Evolutionary conservation across 2,113 vertebrate species (phyloP).

Genomic region (Melospiza melodia): DNA sequence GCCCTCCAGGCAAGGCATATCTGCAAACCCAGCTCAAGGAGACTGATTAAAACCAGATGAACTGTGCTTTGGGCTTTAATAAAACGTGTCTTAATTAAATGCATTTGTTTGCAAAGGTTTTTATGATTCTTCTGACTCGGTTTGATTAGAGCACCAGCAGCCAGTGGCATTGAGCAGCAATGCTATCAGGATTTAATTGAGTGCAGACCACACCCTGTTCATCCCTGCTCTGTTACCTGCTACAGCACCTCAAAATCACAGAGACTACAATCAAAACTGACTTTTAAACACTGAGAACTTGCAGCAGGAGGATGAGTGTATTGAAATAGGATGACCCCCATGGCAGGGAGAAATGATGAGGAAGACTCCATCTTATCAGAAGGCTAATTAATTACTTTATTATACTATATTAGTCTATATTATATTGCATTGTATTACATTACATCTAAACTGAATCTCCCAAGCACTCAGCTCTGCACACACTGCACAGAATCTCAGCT

Average conservation of each 20-base stretch:
- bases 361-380: too few relatives aligned
- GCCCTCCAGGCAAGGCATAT: neutral
- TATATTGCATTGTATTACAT: too few relatives aligned
- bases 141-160: neutral
- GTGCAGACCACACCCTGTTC: neutral
- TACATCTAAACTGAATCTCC: too few relatives aligned
- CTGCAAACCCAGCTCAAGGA: constrained; percentile 5
- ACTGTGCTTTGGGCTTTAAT: neutral
- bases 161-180: neutral
- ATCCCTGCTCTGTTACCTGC: neutral
- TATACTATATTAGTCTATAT: too few relatives aligned
- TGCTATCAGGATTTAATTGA: neutral
- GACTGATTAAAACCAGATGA: neutral
- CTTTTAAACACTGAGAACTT: neutral
- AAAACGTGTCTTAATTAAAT: constrained; percentile 1
- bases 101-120: neutral
- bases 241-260: fast-evolving
- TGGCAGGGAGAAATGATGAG: too few relatives aligned
- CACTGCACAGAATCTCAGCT: too few relatives aligned
- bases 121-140: neutral
- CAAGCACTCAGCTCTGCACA: too few relatives aligned
- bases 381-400: too few relatives aligned
- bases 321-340: too few relatives aligned
- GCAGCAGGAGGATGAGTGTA: neutral
- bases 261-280: fast-evolving